A percentile compares a stretch with the other conserved stretches of the same genome.
Evolutionary conservation across 2,113 vertebrate species (phyloP).

Genomic region (Urocynchramus pylzowi): DNA sequence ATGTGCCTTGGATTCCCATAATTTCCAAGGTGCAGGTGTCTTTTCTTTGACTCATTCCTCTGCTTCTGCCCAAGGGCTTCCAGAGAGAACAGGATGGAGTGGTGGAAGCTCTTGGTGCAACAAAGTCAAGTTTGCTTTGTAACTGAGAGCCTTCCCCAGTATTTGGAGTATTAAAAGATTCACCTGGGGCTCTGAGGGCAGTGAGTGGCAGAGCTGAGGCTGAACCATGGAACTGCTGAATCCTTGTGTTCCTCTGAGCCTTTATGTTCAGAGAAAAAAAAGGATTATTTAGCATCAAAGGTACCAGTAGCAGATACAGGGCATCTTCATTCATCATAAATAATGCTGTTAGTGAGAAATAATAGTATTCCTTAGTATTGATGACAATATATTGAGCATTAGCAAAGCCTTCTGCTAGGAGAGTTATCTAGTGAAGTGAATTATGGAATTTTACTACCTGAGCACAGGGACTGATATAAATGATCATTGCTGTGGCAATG

Average conservation of each 20-base stretch:
- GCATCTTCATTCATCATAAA: constrained; percentile 26
- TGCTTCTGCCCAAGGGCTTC: neutral
- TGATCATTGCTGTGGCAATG: constrained; percentile 40
- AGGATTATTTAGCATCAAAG: constrained; percentile 33
- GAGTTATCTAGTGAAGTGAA: constrained; percentile 55
- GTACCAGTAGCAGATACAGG: neutral
- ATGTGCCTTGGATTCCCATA: neutral
- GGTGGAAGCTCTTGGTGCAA: neutral
- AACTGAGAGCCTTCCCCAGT: neutral
- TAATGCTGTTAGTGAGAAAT: constrained; percentile 47
- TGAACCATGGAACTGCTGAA: neutral
- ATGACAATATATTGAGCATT: constrained; percentile 40
- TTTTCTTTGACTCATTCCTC: neutral
- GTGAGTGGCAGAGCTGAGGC: neutral
- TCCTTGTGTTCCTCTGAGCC: neutral
- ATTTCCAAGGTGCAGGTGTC: neutral
- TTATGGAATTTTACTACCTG: constrained; percentile 66
- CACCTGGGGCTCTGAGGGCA: fast-evolving
- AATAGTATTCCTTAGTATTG: constrained; percentile 44
- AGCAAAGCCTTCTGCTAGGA: constrained; percentile 33
- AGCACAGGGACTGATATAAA: constrained; percentile 51
- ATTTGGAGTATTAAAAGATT: neutral
- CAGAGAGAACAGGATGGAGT: neutral
- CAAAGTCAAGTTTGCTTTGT: neutral
- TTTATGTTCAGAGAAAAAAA: neutral